These are phyloP conservation scores for Dinocampus coccinellae DNA, from an alignment of 2,888 invertebrate species.

Conservation along the genomic window DNA sequence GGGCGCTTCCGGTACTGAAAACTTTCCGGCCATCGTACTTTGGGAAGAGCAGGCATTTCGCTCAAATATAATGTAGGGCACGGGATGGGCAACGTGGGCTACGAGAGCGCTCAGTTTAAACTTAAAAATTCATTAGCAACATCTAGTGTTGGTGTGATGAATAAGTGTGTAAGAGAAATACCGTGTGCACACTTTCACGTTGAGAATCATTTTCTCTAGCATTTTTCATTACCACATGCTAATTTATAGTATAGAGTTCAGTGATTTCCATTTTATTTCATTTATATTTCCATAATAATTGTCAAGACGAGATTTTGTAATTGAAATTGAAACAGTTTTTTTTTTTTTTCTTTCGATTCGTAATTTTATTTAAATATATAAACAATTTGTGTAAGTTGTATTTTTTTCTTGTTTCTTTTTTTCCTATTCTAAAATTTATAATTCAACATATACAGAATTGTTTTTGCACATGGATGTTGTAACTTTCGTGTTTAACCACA, in stretches of 20 bases:
- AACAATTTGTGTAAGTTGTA: too few species aligned
- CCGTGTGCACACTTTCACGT: conserved; percentile 7
- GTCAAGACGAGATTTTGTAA: not conserved
- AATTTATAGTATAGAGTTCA: conserved; percentile 34
- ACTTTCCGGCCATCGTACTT: conserved; percentile 36
- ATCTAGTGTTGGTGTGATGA: conserved; percentile 32
- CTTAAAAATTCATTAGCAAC: conserved; percentile 53
- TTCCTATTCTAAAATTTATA: not conserved
- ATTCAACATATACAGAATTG: not conserved
- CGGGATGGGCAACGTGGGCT: conserved; percentile 25
- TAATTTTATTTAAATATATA: too few species aligned
- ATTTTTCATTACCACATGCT: conserved; percentile 43
- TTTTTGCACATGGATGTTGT: conserved; percentile 18
- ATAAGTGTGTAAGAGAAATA: conserved; percentile 4
- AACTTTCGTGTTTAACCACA: conserved; percentile 39
- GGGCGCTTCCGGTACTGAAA: conserved; percentile 37
- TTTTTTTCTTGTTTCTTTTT: not conserved
- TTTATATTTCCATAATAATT: not conserved
- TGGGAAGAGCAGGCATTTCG: conserved; percentile 13
- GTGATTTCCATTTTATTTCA: not conserved
- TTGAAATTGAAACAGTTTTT: not conserved
- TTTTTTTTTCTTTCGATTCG: too few species aligned
- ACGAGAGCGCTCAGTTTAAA: conserved; percentile 42
- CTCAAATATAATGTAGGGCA: not conserved
- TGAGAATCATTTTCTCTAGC: conserved; percentile 24